These are phyloP conservation scores for Scaptomyza caliginosa DNA, from an alignment of 2,888 invertebrate species.

Conservation along the genomic window DNA sequence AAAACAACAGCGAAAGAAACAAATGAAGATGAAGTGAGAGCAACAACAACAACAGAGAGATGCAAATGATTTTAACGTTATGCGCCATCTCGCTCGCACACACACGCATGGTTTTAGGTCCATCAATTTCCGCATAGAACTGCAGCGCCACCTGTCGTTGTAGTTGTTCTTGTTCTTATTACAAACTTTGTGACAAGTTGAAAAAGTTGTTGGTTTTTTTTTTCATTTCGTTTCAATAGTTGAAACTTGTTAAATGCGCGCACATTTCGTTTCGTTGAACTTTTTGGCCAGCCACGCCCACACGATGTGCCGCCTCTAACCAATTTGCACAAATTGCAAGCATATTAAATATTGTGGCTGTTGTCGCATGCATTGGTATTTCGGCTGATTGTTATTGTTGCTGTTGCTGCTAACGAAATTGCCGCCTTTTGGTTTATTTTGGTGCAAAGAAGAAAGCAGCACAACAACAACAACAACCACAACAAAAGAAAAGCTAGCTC, in stretches of 20 bases:
- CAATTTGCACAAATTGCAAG: constrained; percentile 17
- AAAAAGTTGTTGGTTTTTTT: background rate
- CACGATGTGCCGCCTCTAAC: constrained; percentile 2
- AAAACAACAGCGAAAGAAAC: constrained; percentile 8
- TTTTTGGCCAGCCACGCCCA: constrained; percentile 46
- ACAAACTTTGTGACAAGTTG: constrained; percentile 33
- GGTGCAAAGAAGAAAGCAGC: constrained; percentile 42
- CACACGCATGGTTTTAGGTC: background rate
- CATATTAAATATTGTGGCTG: constrained; percentile 23
- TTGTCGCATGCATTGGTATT: constrained; percentile 32
- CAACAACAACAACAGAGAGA: constrained; percentile 31
- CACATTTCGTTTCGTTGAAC: constrained; percentile 48
- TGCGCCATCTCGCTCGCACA: constrained; percentile 26
- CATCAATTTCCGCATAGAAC: constrained; percentile 29
- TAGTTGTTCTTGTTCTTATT: constrained; percentile 8
- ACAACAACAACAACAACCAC: constrained; percentile 10
- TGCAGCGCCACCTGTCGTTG: constrained; percentile 51
- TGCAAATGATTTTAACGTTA: constrained; percentile 53
- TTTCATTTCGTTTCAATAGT: constrained; percentile 13
- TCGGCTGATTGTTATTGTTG: constrained; percentile 5
- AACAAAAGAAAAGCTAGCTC: constrained; percentile 19
- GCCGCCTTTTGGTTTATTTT: constrained; percentile 39
- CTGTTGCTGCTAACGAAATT: constrained; percentile 47
- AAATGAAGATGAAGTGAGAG: constrained; percentile 15
- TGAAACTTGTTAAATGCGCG: constrained; percentile 43